These are phyloP conservation scores for Acanthurus lineatus DNA, from an alignment of 2,797 vertebrate species.

Conservation along the genomic window DNA sequence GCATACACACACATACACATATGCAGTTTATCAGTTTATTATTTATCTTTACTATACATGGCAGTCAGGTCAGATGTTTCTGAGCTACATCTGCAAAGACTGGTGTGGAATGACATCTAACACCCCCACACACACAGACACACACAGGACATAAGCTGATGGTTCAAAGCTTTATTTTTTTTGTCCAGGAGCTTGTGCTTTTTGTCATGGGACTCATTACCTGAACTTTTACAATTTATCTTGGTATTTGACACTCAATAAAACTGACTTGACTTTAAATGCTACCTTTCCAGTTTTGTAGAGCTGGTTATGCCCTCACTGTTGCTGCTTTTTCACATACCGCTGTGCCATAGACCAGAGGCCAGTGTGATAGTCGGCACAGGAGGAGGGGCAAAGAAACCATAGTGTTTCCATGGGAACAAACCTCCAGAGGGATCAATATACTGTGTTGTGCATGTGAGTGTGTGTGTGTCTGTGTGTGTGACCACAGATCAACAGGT, in stretches of 20 bases:
- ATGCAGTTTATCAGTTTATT: background rate
- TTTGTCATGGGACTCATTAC: too few relatives aligned
- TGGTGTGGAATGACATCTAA: background rate
- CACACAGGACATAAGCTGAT: too few relatives aligned
- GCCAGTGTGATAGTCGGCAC: constrained; percentile 9
- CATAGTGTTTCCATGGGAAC: constrained; percentile 61
- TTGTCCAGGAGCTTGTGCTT: too few relatives aligned
- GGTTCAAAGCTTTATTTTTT: too few relatives aligned
- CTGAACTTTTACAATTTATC: too few relatives aligned
- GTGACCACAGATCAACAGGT: constrained; percentile 32
- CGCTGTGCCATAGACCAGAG: background rate
- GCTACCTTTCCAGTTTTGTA: background rate
- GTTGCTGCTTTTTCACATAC: background rate
- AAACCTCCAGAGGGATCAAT: constrained; percentile 42
- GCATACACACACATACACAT: too few relatives aligned
- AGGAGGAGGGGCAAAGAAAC: constrained; percentile 31
- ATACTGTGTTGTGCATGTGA: background rate
- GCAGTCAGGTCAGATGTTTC: background rate
- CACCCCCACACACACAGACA: background rate
- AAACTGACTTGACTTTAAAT: too few relatives aligned
- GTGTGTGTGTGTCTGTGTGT: constrained; percentile 7
- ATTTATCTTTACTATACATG: background rate
- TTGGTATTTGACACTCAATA: too few relatives aligned
- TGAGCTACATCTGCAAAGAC: background rate
- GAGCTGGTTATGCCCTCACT: background rate